These are phyloP conservation scores for Centruroides sculpturatus DNA, from an alignment of 1,140 invertebrate genomes.

Conservation along the genomic window DNA sequence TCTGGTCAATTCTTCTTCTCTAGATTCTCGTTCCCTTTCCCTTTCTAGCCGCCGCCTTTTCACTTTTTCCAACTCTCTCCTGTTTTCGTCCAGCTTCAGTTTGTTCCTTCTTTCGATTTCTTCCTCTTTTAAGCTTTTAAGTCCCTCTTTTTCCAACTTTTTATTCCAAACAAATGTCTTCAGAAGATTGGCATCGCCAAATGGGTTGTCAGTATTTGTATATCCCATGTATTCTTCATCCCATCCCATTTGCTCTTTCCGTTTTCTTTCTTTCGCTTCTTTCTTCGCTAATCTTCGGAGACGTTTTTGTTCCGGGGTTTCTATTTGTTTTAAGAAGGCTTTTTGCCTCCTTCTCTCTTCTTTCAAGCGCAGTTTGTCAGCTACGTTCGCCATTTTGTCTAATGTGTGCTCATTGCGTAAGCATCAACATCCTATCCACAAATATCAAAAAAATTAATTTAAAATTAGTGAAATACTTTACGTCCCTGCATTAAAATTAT, in stretches of 20 bases:
- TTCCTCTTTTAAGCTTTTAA: conserved; percentile 57
- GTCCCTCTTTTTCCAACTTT: conserved; percentile 88
- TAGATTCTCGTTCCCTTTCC: conserved; percentile 71
- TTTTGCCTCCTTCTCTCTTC: conserved; percentile 57
- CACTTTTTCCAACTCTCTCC: conserved; percentile 49
- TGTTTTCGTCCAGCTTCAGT: conserved; percentile 80
- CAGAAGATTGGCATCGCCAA: conserved; percentile 86
- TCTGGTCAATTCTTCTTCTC: conserved; percentile 64
- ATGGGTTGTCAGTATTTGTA: conserved; percentile 96
- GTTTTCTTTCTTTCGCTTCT: conserved; percentile 72
- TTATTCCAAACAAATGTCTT: conserved; percentile 94
- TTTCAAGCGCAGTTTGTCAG: conserved; percentile 15
- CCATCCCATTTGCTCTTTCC: conserved; percentile 87
- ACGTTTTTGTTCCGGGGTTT: conserved; percentile 91
- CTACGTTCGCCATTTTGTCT: too few relatives aligned
- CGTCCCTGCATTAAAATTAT: too few relatives aligned
- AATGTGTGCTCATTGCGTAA: too few relatives aligned
- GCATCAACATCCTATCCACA: too few relatives aligned
- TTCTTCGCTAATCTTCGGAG: conserved; percentile 74
- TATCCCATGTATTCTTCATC: conserved; percentile 88
- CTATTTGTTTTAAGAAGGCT: conserved; percentile 68
- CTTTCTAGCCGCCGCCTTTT: conserved; percentile 79
- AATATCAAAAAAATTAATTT: too few relatives aligned
- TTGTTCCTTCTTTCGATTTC: conserved; percentile 73
- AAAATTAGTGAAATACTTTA: too few relatives aligned